A percentile compares a stretch with the other conserved stretches of the same genome.
Conservation (phyloP, 2,113 vertebrate species). For the Sminthopsis crassicaudata region DNA sequence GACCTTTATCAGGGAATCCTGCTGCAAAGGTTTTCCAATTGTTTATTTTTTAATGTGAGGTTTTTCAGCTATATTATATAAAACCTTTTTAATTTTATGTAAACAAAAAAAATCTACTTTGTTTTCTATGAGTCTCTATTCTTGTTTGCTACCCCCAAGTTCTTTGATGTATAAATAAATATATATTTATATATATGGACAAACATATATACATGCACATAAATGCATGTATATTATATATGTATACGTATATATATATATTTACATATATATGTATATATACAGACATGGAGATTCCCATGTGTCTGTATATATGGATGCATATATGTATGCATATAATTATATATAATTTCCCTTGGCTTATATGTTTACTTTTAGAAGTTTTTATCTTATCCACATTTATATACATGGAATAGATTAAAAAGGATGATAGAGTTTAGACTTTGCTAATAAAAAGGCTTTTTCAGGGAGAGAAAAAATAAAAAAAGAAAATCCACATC, state of each 20-base stretch:
- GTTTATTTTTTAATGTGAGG: neutral
- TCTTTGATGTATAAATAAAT: too few species aligned
- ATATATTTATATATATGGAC: too few species aligned
- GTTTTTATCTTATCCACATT: conserved; percentile 34
- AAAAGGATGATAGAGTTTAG: conserved; percentile 40
- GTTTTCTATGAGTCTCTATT: neutral
- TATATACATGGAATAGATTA: conserved; percentile 20
- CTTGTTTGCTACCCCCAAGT: neutral
- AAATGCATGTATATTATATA: too few species aligned
- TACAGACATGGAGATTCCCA: neutral
- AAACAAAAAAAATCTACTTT: neutral
- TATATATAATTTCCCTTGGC: neutral
- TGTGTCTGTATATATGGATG: neutral
- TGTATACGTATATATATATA: too few species aligned
- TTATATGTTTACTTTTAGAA: conserved; percentile 33
- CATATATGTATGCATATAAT: neutral
- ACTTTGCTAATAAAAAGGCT: conserved; percentile 45
- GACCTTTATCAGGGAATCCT: neutral
- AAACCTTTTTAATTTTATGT: neutral
- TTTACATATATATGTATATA: neutral
- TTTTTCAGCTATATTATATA: neutral
- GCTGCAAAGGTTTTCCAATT: conserved; percentile 2
- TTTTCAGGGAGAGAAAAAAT: conserved; percentile 53
- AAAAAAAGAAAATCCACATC: conserved; percentile 55
- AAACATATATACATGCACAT: too few species aligned